phyloP scores from a whole-genome alignment of 1,140 invertebrate species.

The Atta colombica region DNA sequence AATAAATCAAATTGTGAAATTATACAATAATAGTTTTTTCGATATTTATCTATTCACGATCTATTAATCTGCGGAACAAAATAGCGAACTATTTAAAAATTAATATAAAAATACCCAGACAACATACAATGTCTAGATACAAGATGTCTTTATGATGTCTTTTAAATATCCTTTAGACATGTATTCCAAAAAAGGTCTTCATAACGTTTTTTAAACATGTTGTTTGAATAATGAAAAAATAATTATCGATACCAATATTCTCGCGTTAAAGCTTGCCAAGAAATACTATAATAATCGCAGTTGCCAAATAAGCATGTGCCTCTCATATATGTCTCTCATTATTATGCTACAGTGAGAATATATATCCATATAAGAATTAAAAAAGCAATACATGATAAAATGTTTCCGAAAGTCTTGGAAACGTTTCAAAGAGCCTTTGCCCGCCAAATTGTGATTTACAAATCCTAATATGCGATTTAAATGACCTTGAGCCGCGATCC shows the following conservation, averaged over 20 bases:
- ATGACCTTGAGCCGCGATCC: constrained; percentile 48
- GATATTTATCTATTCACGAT: neutral
- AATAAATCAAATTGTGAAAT: neutral
- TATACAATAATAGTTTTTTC: neutral
- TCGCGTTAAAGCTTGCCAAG: constrained; percentile 5
- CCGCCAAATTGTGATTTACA: constrained; percentile 63
- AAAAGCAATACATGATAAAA: constrained; percentile 37
- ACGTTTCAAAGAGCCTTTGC: constrained; percentile 63
- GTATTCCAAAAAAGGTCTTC: too few relatives aligned
- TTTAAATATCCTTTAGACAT: too few relatives aligned
- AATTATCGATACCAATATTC: neutral
- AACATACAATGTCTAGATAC: too few relatives aligned
- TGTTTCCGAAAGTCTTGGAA: constrained; percentile 57
- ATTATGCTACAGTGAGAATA: constrained; percentile 24
- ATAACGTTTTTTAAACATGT: too few relatives aligned
- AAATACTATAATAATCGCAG: neutral
- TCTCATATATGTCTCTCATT: constrained; percentile 9
- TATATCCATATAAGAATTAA: constrained; percentile 6
- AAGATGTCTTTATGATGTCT: too few relatives aligned
- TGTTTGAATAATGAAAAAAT: constrained; percentile 2
- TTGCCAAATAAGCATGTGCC: constrained; percentile 31
- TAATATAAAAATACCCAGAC: neutral
- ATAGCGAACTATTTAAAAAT: neutral
- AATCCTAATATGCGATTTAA: constrained; percentile 31
- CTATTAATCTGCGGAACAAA: neutral